Percentiles rank a stretch among this genome's conserved stretches.
Evolutionary conservation across 1,140 invertebrate species (phyloP).

Genomic region (Orius laevigatus): DNA sequence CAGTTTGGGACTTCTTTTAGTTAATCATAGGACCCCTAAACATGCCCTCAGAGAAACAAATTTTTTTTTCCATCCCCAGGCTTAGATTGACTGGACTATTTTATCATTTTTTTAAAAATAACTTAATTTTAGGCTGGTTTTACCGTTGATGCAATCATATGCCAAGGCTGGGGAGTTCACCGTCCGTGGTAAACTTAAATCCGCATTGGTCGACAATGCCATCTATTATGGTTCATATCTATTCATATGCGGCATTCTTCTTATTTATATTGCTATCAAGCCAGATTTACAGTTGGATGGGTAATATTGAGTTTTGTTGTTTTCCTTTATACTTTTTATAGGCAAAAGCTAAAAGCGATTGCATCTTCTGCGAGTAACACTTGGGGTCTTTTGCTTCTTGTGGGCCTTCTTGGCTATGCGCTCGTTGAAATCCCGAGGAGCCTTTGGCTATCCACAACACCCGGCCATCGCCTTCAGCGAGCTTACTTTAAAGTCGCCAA

Average conservation of each 20-base stretch:
- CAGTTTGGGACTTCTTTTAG: too few species aligned
- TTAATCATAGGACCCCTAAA: too few species aligned
- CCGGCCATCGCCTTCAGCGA: conserved; percentile 65
- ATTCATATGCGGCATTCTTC: conserved; percentile 81
- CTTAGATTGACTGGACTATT: too few species aligned
- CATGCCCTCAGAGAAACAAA: too few species aligned
- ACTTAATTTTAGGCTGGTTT: conserved; percentile 60
- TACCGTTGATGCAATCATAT: conserved; percentile 98
- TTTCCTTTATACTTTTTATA: conserved; percentile 25
- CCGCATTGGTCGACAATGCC: conserved; percentile 88
- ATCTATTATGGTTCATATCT: conserved; percentile 98
- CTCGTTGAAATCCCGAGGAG: conserved; percentile 87
- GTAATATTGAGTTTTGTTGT: conserved; percentile 29
- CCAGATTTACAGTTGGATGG: conserved; percentile 78
- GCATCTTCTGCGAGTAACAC: conserved; percentile 98
- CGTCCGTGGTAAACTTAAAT: conserved; percentile 83
- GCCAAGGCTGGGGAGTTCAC: conserved; percentile 96
- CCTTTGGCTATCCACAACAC: conserved; percentile 70
- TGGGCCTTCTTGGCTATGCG: conserved; percentile 89
- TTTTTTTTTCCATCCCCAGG: too few species aligned
- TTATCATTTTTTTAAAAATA: too few species aligned
- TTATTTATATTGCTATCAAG: conserved; percentile 88
- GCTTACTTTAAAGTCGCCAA: conserved; percentile 97
- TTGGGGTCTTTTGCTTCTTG: conserved; percentile 93
- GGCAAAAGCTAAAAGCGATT: conserved; percentile 84